Conservation (phyloP, 2,113 vertebrate genomes). For the Pseudorhombus dupliciocellatus region DNA sequence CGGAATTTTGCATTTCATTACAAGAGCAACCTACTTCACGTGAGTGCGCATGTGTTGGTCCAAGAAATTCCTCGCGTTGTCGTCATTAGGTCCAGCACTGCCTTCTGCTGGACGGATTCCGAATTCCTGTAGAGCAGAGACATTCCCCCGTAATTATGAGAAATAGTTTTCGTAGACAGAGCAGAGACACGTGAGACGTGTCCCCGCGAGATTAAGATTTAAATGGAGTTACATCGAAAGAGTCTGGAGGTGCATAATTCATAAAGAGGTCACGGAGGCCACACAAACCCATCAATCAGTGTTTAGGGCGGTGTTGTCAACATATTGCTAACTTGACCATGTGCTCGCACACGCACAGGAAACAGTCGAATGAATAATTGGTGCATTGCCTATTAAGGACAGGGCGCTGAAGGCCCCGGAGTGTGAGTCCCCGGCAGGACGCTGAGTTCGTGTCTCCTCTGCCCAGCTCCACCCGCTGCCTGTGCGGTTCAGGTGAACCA, state of each 20-base stretch:
- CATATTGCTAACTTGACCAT: slow-evolving; percentile 8
- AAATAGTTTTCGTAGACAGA: neutral
- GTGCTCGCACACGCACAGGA: neutral
- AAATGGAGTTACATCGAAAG: neutral
- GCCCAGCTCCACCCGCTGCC: neutral
- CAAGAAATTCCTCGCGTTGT: neutral
- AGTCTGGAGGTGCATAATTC: neutral
- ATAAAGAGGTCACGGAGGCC: neutral
- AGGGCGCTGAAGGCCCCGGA: slow-evolving; percentile 10
- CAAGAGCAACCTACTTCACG: neutral
- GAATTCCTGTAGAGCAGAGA: slow-evolving; percentile 23
- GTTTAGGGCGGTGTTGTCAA: neutral
- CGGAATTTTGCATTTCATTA: neutral
- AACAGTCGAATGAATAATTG: slow-evolving; percentile 23
- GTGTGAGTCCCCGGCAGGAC: neutral
- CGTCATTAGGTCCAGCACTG: slow-evolving; percentile 2
- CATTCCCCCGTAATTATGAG: neutral
- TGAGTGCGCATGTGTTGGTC: neutral
- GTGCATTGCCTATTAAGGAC: slow-evolving; percentile 35
- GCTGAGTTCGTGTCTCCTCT: slow-evolving; percentile 6
- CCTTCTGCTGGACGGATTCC: slow-evolving; percentile 32
- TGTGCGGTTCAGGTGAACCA: slow-evolving; percentile 21
- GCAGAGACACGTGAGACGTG: neutral
- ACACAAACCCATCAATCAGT: neutral
- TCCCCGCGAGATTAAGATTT: neutral